phyloP scores from a whole-genome alignment of 2,888 invertebrate species.

The Drosophila yooni region DNA sequence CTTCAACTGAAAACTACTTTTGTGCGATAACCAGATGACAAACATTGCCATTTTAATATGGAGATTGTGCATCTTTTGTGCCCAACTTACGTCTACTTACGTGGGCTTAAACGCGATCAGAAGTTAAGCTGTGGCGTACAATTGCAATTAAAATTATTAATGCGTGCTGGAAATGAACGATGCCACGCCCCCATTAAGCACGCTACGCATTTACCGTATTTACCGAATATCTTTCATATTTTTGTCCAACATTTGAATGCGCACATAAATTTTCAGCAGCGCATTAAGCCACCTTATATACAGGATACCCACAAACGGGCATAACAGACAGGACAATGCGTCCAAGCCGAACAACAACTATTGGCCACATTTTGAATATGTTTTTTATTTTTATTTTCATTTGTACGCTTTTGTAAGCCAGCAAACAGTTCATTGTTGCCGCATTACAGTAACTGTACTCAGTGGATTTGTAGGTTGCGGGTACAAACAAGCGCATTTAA shows the following conservation, averaged over 20 bases:
- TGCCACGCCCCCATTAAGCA: slow-evolving; percentile 31
- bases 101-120: slow-evolving; percentile 46
- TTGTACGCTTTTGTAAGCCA: slow-evolving; percentile 52
- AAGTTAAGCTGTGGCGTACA: slow-evolving; percentile 57
- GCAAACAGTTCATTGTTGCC: slow-evolving; percentile 66
- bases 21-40: neutral
- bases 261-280: slow-evolving; percentile 39
- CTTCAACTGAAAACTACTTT: neutral
- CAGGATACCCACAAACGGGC: slow-evolving; percentile 28
- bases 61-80: slow-evolving; percentile 1
- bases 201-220: slow-evolving; percentile 19
- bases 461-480: slow-evolving; percentile 31
- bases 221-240: slow-evolving; percentile 40
- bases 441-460: slow-evolving; percentile 54
- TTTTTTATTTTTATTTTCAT: slow-evolving; percentile 10
- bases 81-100: slow-evolving; percentile 12
- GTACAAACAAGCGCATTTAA: slow-evolving; percentile 53
- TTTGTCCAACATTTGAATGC: slow-evolving; percentile 40
- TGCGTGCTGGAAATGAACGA: slow-evolving; percentile 35
- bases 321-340: slow-evolving; percentile 27
- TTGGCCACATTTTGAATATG: slow-evolving; percentile 40
- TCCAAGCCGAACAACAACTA: slow-evolving; percentile 39
- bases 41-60: neutral
- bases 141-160: slow-evolving; percentile 67
- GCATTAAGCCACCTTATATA: slow-evolving; percentile 36